Conservation (phyloP, 1,140 invertebrate genomes). For the Theocolax elegans region DNA sequence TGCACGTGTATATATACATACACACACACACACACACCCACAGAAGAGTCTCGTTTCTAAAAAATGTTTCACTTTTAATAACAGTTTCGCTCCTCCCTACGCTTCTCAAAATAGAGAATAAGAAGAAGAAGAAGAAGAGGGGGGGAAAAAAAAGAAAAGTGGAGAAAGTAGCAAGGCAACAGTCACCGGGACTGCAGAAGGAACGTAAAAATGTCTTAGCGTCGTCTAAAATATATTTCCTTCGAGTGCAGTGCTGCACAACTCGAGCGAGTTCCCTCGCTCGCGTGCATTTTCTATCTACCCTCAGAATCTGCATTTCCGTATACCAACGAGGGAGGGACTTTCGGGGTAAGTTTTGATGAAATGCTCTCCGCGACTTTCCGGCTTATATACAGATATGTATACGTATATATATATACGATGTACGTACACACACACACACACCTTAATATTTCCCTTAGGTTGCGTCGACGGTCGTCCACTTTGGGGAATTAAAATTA, state of each 20-base stretch:
- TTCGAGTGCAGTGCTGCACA: not conserved
- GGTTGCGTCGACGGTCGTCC: not conserved
- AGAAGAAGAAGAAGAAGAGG: not conserved
- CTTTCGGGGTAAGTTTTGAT: slow-evolving; percentile 9
- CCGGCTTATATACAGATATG: not conserved
- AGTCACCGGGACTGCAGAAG: not conserved
- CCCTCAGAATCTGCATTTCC: slow-evolving; percentile 17
- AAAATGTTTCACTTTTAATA: not conserved
- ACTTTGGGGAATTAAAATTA: slow-evolving; percentile 27
- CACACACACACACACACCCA: too few species aligned
- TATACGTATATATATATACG: not conserved
- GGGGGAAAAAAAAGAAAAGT: not conserved
- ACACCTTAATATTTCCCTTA: not conserved
- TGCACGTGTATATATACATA: too few species aligned
- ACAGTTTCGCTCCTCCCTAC: not conserved
- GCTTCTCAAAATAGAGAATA: not conserved
- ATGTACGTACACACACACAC: not conserved
- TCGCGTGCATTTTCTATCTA: slow-evolving; percentile 15
- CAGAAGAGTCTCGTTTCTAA: not conserved
- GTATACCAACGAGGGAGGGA: too few species aligned
- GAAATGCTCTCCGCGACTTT: slow-evolving; percentile 16
- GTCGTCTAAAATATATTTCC: slow-evolving; percentile 24
- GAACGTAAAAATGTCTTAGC: slow-evolving; percentile 17
- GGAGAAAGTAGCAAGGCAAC: not conserved
- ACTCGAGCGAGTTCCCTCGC: not conserved